phyloP scores from a whole-genome alignment of 2,797 vertebrate species.

The Mus caroli region DNA sequence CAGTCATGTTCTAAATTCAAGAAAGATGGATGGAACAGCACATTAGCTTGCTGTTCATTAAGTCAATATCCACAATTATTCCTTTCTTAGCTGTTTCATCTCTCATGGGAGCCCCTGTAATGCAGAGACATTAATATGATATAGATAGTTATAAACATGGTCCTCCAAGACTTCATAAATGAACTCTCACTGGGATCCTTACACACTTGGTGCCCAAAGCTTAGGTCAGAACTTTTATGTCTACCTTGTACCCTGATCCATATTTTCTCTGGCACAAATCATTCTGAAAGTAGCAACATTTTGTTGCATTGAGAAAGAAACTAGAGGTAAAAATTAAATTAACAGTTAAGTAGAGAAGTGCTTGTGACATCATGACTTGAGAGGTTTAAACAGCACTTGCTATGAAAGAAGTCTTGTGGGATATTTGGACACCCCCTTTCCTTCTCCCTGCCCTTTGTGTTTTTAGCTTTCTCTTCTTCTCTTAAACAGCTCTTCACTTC shows the following conservation, averaged over 20 bases:
- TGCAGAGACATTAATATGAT: slow-evolving; percentile 60
- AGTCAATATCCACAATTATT: slow-evolving; percentile 56
- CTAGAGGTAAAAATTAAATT: slow-evolving; percentile 4
- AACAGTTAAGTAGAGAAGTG: neutral
- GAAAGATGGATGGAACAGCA: neutral
- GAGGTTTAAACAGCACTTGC: neutral
- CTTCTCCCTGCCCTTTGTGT: neutral
- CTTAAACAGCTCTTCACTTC: neutral
- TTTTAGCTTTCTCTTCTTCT: neutral
- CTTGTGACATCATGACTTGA: neutral
- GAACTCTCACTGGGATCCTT: neutral
- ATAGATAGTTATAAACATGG: slow-evolving; percentile 49
- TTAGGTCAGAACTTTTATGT: slow-evolving; percentile 25
- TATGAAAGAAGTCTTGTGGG: neutral
- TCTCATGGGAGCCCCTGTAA: neutral
- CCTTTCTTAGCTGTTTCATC: slow-evolving; percentile 51
- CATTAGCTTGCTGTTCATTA: slow-evolving; percentile 25
- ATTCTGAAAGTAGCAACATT: slow-evolving; percentile 25
- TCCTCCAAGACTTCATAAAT: slow-evolving; percentile 39
- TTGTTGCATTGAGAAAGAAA: neutral
- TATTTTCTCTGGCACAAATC: slow-evolving; percentile 27
- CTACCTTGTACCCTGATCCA: slow-evolving; percentile 21
- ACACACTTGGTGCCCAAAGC: neutral
- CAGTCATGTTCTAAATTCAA: neutral
- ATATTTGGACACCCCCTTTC: neutral